A percentile compares a stretch with the other conserved stretches of the same genome.
phyloP scores from a whole-genome alignment of 2,797 vertebrate genomes.

The Smutsia gigantea region DNA sequence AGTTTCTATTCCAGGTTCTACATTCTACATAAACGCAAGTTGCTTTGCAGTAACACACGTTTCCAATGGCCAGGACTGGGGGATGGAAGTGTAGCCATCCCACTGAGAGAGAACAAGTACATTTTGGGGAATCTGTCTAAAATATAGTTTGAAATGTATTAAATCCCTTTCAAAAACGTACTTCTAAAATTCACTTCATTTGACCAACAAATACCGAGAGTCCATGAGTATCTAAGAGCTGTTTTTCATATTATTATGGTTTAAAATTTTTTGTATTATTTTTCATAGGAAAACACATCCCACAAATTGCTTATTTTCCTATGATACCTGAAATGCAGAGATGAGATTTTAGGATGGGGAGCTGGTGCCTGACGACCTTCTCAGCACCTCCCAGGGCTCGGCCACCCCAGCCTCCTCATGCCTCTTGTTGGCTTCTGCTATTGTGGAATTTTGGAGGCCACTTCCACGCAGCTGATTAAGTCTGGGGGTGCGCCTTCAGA shows the following conservation, averaged over 20 bases:
- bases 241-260: neutral
- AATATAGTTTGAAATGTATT: neutral
- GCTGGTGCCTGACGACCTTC: fast-evolving
- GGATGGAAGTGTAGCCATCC: fast-evolving
- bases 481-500: fast-evolving
- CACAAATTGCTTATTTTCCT: neutral
- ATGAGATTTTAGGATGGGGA: neutral
- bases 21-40: fast-evolving
- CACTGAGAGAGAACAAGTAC: fast-evolving
- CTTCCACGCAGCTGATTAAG: fast-evolving
- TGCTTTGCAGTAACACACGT: neutral
- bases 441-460: no score
- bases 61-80: neutral
- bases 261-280: neutral
- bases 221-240: neutral
- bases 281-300: neutral
- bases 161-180: neutral
- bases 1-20: neutral
- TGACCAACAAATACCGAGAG: neutral
- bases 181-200: neutral
- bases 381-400: fast-evolving
- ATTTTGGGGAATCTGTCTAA: neutral
- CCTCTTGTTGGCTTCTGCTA: neutral
- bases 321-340: neutral
- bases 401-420: fast-evolving